phyloP scores from a whole-genome alignment of 2,113 vertebrate species.

The Indri indri region DNA sequence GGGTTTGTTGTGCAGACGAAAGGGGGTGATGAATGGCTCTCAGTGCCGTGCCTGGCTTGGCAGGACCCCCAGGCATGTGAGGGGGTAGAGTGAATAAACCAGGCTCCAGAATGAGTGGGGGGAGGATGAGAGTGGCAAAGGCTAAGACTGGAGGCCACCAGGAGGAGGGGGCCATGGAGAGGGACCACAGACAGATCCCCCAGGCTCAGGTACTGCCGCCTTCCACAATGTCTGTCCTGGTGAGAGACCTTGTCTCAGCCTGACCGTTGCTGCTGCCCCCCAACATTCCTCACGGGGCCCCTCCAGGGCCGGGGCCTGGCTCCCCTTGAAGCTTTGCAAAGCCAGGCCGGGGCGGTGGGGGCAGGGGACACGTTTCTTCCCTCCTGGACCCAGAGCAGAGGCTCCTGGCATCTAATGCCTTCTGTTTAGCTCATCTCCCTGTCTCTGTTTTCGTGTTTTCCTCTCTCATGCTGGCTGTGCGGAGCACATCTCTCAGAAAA shows the following conservation, averaged over 20 bases:
- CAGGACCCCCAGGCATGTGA: background rate
- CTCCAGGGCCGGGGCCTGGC: background rate
- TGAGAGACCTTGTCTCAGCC: background rate
- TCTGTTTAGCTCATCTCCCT: slow-evolving; percentile 86
- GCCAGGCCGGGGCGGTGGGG: background rate
- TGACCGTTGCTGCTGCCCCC: too few relatives aligned
- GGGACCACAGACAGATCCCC: background rate
- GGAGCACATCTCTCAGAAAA: slow-evolving; percentile 90
- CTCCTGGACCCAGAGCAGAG: slow-evolving; percentile 66
- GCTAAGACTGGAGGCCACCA: background rate
- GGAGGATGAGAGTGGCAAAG: background rate
- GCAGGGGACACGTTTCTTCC: background rate
- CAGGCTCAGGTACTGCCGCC: background rate
- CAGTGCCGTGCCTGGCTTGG: background rate
- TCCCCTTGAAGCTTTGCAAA: slow-evolving; percentile 48
- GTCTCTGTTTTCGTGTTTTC: slow-evolving; percentile 90
- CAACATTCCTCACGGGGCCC: background rate
- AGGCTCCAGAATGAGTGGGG: background rate
- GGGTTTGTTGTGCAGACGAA: background rate
- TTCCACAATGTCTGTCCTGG: background rate
- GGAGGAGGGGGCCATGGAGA: background rate
- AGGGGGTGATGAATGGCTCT: background rate
- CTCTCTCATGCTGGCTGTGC: slow-evolving; percentile 87
- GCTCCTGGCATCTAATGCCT: slow-evolving; percentile 81
- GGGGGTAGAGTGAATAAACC: background rate